phyloP scores from a whole-genome alignment of 2,888 invertebrate species.

The Hartigia nigra region DNA sequence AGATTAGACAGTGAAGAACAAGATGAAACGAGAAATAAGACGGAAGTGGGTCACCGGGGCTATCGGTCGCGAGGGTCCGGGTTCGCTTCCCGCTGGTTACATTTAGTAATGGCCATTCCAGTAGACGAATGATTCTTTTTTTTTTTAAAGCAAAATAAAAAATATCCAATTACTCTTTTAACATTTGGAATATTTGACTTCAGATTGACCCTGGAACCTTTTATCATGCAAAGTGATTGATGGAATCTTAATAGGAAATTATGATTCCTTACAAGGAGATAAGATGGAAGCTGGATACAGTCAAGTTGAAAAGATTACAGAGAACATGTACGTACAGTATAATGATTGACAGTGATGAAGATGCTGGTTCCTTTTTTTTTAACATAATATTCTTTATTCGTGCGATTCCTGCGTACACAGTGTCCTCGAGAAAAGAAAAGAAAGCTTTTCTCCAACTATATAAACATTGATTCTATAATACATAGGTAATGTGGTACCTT shows the following conservation, averaged over 20 bases:
- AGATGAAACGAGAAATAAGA: conserved; percentile 37
- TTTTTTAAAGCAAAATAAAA: neutral
- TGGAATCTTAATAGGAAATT: neutral
- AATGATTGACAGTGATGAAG: conserved; percentile 10
- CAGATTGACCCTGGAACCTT: neutral
- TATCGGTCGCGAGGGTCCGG: conserved; percentile 53
- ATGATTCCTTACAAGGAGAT: neutral
- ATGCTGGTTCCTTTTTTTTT: conserved; percentile 1
- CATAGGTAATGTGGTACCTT: conserved; percentile 15
- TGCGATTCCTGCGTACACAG: conserved; percentile 36
- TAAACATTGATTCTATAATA: conserved; percentile 41
- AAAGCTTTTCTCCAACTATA: conserved; percentile 29
- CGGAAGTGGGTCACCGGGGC: conserved; percentile 54
- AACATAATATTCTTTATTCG: conserved; percentile 44
- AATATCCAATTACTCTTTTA: neutral
- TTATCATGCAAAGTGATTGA: neutral
- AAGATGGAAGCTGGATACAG: conserved; percentile 7
- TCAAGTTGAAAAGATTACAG: conserved; percentile 8
- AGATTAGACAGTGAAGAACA: conserved; percentile 40
- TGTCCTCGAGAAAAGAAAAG: conserved; percentile 25
- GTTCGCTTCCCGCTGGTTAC: conserved; percentile 30
- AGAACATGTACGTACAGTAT: conserved; percentile 25
- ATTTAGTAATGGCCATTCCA: neutral
- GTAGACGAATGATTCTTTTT: neutral
- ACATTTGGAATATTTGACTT: neutral